Base-by-base conservation (phyloP, 2,888 invertebrate species). In the Catotricha subobsoleta region DNA sequence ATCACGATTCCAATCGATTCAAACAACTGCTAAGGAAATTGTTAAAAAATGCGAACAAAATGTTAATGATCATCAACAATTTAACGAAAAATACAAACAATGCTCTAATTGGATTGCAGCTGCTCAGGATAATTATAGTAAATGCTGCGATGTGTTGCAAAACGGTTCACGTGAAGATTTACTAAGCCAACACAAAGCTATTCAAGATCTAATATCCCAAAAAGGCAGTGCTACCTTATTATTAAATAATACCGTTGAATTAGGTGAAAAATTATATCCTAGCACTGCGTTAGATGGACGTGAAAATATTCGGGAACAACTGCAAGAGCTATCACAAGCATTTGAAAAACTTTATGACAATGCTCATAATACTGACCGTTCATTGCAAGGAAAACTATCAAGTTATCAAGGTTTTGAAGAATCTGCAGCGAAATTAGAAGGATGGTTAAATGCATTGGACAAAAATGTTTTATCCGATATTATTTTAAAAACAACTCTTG, bases 381-480 rank as follows among this genome's bases (percentile, higher is more conserved):
- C 83, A 51, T 68, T 92, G 19, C 84, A 88, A 59, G 74, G 78
- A 0, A 86, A 83, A 62, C 70, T 90, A 42, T 76, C 76, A 37
- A 76, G 82, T 50, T 92, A 90, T 91, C 80, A 80, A 15, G 84
- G 83, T 3, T 91, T 90, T 55, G 88, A 91, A 58, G 88, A 91
- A 52, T 77, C 80, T 48, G 71, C 82, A 12, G 80, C 81, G 42
- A 72, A 69, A 33, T 74, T 92, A 20, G 72, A 79, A 50, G 68
- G 68, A 40, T 92, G 92, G 92, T 57, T 94, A 42, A 69, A 72
- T 31, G 68, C 72, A 41, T 74, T 80, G 7, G 84, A 87, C 54
- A 70, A 72, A 45, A 74, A 80, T 49, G 61, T 92, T 19, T 79
- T 81, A 0, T 69, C 72, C 41, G 82, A 88, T 49, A 73, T 90